Evolutionary conservation across 2,113 vertebrate genomes (phyloP), one percentile per base, ranked within the genome.

Genomic region (Pleuronectes platessa): DNA sequence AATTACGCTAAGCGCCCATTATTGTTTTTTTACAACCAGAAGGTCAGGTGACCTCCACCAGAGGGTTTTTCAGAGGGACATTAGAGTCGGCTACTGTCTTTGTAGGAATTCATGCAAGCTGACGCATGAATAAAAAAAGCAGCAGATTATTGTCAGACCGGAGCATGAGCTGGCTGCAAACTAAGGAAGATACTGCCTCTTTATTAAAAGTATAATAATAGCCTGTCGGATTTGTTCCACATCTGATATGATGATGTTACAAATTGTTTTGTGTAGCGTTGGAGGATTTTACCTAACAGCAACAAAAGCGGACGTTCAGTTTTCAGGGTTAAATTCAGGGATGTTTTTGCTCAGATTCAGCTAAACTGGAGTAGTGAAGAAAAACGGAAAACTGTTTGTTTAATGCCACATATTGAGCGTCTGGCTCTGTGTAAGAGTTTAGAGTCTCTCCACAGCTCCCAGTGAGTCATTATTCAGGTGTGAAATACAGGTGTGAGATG

Each of bases 1-100:
- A 68, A 81, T 55, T 71, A 21, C 42, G 72, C 10, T 56, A 71
- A 71, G n/a, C 61, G 75, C 47, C 61, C 45, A 72, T 71, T 76
- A 62, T 31, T 76, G 27, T 56, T 58, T 68, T 69, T 10, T 69
- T 74, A 66, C 55, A 67, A 60, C 61, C 53, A 60, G 31, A 60
- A 24, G 26, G 56, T 47, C 0, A 14, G 42, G 58, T 72, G 45
- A 63, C 53, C 58, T 71, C 21, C 66, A 63, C 49, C 68, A 62
- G 60, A n/a, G 61, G 60, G 58, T 55, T 71, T 79, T 82, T 35
- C 40, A 77, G 59, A 61, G 23, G 40, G 20, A 14, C 61, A 67
- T 58, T 56, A 64, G 23, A 56, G 18, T 55, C 1, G 0, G 51
- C 61, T 62, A n/a, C 61, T 47, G 24, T 35, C 69, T 68, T 69